Conservation (phyloP, 2,797 vertebrate genomes). For the Lacerta bilineata region DNA sequence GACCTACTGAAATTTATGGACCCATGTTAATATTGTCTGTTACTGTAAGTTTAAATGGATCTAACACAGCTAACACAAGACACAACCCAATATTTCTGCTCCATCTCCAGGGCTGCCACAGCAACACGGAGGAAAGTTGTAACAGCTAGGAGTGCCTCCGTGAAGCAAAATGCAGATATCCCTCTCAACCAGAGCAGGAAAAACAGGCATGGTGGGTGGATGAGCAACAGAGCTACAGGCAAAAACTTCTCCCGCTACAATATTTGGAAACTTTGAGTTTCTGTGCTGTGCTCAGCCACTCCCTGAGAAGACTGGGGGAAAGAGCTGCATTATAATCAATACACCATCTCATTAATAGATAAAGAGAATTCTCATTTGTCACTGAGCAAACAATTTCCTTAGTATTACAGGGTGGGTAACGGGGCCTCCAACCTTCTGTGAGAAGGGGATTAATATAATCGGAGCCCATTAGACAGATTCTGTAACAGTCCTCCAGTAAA, state of each 20-base stretch:
- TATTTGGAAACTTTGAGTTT: conserved; percentile 6
- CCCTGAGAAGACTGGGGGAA: conserved; percentile 60
- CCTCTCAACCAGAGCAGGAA: background rate
- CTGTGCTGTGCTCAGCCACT: background rate
- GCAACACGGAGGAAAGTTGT: too few species aligned
- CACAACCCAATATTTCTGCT: background rate
- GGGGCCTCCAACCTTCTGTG: too few species aligned
- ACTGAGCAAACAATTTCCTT: background rate
- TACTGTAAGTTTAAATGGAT: too few species aligned
- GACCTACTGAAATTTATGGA: too few species aligned
- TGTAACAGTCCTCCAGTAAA: background rate
- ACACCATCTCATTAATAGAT: conserved; percentile 68
- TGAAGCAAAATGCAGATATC: background rate
- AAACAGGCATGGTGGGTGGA: background rate
- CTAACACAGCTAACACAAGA: too few species aligned
- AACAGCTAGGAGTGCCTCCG: background rate
- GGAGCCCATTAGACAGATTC: too few species aligned
- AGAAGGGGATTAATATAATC: background rate
- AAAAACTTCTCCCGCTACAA: conserved; percentile 14
- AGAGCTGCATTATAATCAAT: conserved; percentile 73
- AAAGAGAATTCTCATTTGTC: conserved; percentile 51
- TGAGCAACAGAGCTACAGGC: background rate
- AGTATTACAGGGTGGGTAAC: too few species aligned
- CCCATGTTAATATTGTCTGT: too few species aligned
- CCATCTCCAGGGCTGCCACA: background rate